Percentiles rank a stretch among this genome's conserved stretches.
Evolutionary conservation across 2,113 vertebrate genomes (phyloP).

Genomic region (Capreolus pygargus): DNA sequence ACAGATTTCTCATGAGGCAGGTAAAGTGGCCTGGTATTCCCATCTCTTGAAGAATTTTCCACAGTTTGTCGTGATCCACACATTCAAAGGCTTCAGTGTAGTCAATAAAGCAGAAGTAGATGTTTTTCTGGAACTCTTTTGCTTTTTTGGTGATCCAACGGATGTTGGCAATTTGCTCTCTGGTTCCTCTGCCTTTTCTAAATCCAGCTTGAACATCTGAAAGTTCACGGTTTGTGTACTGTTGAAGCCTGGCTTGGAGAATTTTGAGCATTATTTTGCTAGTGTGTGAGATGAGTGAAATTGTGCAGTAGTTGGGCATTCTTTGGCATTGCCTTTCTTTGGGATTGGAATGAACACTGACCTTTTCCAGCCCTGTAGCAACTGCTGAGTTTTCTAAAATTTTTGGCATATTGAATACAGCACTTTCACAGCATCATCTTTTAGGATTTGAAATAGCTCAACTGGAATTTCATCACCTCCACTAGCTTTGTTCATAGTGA

Average conservation of each 20-base stretch:
- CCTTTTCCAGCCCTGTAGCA: not conserved
- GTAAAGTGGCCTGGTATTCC: not conserved
- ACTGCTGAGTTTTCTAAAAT: not conserved
- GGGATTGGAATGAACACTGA: not conserved
- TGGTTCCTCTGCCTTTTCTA: not conserved
- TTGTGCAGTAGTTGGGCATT: not conserved
- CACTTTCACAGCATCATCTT: not conserved
- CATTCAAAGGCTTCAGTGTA: not conserved
- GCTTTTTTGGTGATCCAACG: not conserved
- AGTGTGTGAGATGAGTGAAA: not conserved
- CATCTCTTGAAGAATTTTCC: not conserved
- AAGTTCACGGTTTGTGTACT: not conserved
- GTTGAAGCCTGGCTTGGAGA: not conserved
- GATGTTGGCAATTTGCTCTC: not conserved
- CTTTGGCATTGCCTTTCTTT: not conserved
- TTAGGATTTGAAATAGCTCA: not conserved
- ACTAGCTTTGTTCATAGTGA: not conserved
- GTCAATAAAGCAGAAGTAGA: not conserved
- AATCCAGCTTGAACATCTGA: not conserved
- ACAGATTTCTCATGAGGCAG: not conserved
- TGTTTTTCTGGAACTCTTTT: not conserved
- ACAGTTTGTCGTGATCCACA: not conserved
- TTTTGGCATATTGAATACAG: not conserved
- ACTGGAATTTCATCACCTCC: not conserved
- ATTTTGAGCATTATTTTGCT: not conserved